Percentiles rank a stretch among this genome's conserved stretches.
phyloP scores from a whole-genome alignment of 1,140 invertebrate species.

The Drosophila rhopaloa region DNA sequence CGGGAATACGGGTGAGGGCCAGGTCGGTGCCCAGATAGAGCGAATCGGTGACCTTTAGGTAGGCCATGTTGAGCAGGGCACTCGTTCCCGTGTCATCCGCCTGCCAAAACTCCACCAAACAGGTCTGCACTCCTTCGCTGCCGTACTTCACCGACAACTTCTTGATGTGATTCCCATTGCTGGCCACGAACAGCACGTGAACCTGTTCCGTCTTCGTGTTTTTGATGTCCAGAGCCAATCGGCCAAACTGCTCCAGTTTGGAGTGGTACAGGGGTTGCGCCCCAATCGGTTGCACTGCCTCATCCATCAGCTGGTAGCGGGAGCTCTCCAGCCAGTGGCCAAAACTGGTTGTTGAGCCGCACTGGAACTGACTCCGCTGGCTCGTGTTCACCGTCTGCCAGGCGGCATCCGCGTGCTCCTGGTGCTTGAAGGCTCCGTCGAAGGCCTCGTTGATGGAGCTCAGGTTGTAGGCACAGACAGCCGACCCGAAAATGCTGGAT shows the following conservation, averaged over 20 bases:
- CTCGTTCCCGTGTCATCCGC: conserved; percentile 86
- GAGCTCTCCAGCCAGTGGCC: conserved; percentile 88
- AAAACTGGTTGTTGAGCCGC: conserved; percentile 79
- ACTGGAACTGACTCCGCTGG: conserved; percentile 87
- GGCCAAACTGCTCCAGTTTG: conserved; percentile 90
- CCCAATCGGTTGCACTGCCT: conserved; percentile 91
- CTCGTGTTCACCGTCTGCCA: conserved; percentile 89
- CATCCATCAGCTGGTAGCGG: conserved; percentile 95
- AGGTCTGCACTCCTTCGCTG: conserved; percentile 89
- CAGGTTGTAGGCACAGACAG: conserved; percentile 96
- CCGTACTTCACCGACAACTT: conserved; percentile 92
- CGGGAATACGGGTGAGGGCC: conserved; percentile 89
- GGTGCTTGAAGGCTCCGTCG: conserved; percentile 94
- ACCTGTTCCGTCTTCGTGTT: conserved; percentile 88
- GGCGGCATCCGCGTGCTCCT: conserved; percentile 89
- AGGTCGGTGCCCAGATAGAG: conserved; percentile 92
- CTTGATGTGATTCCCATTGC: conserved; percentile 90
- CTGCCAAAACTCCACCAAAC: conserved; percentile 94
- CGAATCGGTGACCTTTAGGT: conserved; percentile 92
- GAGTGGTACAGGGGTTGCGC: conserved; percentile 89
- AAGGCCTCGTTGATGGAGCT: conserved; percentile 93
- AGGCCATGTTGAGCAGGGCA: conserved; percentile 88
- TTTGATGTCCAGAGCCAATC: conserved; percentile 92
- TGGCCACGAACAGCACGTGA: conserved; percentile 92
- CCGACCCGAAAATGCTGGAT: conserved; percentile 96